Evolutionary conservation across 2,797 vertebrate genomes (phyloP), one percentile per base, ranked within the genome.

Genomic region (Gymnopithys bicolor): DNA sequence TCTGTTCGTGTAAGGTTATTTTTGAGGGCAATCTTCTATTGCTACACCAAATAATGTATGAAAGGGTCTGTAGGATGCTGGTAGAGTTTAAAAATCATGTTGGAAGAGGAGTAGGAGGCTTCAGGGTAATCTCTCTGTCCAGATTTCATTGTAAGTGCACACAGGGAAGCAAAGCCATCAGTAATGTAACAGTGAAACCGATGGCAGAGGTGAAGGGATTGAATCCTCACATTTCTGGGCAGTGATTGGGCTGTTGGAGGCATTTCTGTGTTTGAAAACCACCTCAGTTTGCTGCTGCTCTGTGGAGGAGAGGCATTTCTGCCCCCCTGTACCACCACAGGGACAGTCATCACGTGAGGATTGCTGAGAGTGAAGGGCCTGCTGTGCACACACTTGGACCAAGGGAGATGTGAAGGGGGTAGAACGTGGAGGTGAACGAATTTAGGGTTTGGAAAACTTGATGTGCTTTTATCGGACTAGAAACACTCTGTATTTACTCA

Each of bases 11-110:
- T 90, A 66, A 77, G 60, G 39, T 75, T 74, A 75, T 60, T 91
- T 90, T 68, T 71, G 90, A 83, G 79, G 82, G 87, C 30, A 75
- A 0, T 78, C 66, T 94, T 77, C 60, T 77, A 84, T 37, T 71
- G 76, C 51, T 84, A 22, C 58, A 63, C n/a, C 83, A 85, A 91
- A 93, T 94, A 85, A 87, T 66, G 35, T 78, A 62, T 81, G 66
- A 86, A 88, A 35, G 51, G 37, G 10, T 73, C 10, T 27, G 37
- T 23, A 66, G 46, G 62, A 45, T 81, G 73, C 48, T 88, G 33
- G 23, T 35, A 39, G n/a, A 74, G 68, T 83, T 94, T 58, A 70
- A 86, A 95, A 87, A 37, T 55, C 1, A 8, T 10, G 30, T 77
- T 74, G 28, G 35, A 83, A 85, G 85, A 82, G 35, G 48, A 82